Conservation (phyloP, 1,140 invertebrate genomes). For the Alviniconcha marisindica region DNA sequence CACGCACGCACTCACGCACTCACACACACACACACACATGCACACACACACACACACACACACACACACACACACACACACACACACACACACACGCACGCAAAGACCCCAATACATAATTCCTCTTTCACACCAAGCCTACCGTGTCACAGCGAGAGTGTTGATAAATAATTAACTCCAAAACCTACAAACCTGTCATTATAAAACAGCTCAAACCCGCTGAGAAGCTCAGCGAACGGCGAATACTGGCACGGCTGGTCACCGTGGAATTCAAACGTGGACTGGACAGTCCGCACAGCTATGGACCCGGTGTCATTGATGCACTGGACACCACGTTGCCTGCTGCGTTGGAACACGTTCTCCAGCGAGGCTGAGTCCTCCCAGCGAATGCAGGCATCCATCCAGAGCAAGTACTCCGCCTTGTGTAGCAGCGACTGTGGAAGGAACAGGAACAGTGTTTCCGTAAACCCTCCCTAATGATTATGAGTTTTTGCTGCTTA, state of each 20-base stretch:
- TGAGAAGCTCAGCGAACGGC: background rate
- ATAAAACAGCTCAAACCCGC: conserved; percentile 18
- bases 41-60: background rate
- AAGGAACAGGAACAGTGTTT: too few species aligned
- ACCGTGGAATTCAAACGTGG: background rate
- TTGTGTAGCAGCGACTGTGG: conserved; percentile 13
- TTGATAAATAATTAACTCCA: too few species aligned
- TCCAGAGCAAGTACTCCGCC: conserved; percentile 23
- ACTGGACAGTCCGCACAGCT: background rate
- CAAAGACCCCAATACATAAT: background rate
- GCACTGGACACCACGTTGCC: background rate
- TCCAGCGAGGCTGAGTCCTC: background rate
- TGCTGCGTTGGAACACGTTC: background rate
- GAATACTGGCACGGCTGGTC: conserved; percentile 21
- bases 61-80: background rate
- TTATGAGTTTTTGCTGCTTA: too few species aligned
- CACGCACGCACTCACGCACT: background rate
- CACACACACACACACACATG: background rate
- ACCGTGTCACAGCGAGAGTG: background rate
- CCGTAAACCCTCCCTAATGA: too few species aligned
- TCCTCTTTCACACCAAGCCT: background rate
- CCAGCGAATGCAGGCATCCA: conserved; percentile 24
- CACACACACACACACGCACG: too few species aligned
- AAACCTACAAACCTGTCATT: background rate
- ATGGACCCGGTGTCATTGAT: background rate